Evolutionary conservation across 2,888 invertebrate species (phyloP).

Genomic region (Melinaea marsaeus): DNA sequence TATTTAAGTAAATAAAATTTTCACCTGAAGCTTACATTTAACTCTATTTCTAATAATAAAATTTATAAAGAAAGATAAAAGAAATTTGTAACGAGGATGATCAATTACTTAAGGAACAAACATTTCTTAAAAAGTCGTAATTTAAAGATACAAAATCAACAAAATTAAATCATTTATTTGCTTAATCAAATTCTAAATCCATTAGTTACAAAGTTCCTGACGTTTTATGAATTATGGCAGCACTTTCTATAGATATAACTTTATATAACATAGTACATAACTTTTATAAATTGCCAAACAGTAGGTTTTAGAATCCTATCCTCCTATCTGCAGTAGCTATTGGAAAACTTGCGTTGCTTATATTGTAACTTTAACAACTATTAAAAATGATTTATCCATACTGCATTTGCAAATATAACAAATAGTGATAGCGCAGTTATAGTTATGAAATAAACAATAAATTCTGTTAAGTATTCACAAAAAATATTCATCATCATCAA

Average conservation of each 20-base stretch:
- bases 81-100: conserved; percentile 17
- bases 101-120: not conserved
- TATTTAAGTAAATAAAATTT: too few relatives aligned
- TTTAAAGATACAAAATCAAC: not conserved
- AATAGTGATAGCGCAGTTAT: too few relatives aligned
- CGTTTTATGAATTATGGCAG: not conserved
- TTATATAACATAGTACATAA: conserved; percentile 3
- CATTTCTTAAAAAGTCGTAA: not conserved
- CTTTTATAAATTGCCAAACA: not conserved
- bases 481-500: too few relatives aligned
- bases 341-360: not conserved
- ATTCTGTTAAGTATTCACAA: too few relatives aligned
- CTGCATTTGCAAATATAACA: too few relatives aligned
- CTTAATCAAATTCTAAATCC: conserved; percentile 10
- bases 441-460: too few relatives aligned
- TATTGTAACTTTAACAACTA: not conserved
- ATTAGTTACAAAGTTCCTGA: conserved; percentile 9
- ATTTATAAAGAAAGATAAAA: conserved; percentile 32
- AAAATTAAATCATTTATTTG: conserved; percentile 9
- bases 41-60: too few relatives aligned
- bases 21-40: too few relatives aligned
- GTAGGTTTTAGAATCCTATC: not conserved
- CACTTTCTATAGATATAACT: not conserved
- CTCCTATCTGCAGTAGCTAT: not conserved
- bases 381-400: not conserved